Evolutionary conservation across 2,888 invertebrate species (phyloP).

Genomic region (Epistrophe grossulariae): DNA sequence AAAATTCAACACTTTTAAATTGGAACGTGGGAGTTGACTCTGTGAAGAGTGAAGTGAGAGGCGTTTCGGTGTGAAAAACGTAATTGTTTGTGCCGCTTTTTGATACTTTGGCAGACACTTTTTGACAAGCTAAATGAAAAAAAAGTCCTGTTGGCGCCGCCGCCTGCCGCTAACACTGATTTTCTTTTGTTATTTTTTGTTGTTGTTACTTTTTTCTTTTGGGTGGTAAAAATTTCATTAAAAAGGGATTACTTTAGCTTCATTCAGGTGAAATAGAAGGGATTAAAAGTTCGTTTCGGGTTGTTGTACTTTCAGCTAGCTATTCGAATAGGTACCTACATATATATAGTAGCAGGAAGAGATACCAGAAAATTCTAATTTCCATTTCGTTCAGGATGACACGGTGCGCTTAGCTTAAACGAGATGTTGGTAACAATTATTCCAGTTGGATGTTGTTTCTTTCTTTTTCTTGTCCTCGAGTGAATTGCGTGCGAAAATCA

Average conservation of each 20-base stretch:
- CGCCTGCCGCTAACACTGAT: slow-evolving; percentile 7
- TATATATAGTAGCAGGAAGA: background rate
- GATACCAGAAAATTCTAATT: slow-evolving; percentile 61
- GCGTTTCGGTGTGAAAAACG: slow-evolving; percentile 40
- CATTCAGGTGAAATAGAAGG: slow-evolving; percentile 55
- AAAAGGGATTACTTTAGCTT: slow-evolving; percentile 58
- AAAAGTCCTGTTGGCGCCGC: slow-evolving; percentile 59
- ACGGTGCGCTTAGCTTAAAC: slow-evolving; percentile 62
- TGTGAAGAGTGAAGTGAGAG: slow-evolving; percentile 6
- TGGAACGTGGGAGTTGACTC: background rate
- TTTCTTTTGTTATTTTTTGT: slow-evolving; percentile 22
- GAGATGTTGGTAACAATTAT: slow-evolving; percentile 59
- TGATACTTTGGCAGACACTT: slow-evolving; percentile 56
- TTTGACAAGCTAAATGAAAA: slow-evolving; percentile 60
- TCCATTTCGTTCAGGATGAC: slow-evolving; percentile 68
- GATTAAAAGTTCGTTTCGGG: slow-evolving; percentile 54
- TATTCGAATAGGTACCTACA: no score
- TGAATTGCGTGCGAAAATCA: slow-evolving; percentile 72
- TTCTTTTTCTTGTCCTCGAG: slow-evolving; percentile 46
- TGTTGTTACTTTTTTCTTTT: background rate
- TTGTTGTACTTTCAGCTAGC: slow-evolving; percentile 2
- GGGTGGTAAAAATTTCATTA: slow-evolving; percentile 51
- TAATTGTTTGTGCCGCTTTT: slow-evolving; percentile 61
- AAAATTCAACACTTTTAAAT: slow-evolving; percentile 41
- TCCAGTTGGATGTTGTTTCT: slow-evolving; percentile 50